Conservation (phyloP, 2,797 vertebrate genomes). For the Zenarchopterus dispar region DNA sequence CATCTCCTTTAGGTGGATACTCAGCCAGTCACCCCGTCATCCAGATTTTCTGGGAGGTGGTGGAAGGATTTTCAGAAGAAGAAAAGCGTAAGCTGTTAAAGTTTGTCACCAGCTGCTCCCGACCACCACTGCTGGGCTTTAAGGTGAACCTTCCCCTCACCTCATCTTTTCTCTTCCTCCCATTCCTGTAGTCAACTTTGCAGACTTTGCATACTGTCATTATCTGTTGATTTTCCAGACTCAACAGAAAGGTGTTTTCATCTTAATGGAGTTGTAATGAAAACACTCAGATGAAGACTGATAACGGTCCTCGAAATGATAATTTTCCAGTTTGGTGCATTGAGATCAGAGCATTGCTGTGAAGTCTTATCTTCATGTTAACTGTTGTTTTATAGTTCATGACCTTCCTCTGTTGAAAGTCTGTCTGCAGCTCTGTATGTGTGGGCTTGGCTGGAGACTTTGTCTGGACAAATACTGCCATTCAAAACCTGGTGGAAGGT, state of each 20-base stretch:
- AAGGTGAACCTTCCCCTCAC: constrained; percentile 83
- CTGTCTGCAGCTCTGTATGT: constrained; percentile 55
- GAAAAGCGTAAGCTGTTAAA: constrained; percentile 96
- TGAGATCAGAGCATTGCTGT: constrained; percentile 30
- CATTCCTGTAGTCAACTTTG: not conserved
- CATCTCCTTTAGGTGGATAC: constrained; percentile 87
- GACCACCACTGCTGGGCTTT: constrained; percentile 95
- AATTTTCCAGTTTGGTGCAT: constrained; percentile 67
- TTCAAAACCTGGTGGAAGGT: constrained; percentile 42
- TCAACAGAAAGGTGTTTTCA: constrained; percentile 34
- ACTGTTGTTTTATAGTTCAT: constrained; percentile 64
- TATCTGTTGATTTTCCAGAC: constrained; percentile 31
- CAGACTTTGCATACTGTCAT: constrained; percentile 16
- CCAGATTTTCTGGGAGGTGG: constrained; percentile 95
- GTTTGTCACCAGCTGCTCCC: constrained; percentile 98
- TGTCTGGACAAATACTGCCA: constrained; percentile 68
- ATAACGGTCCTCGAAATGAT: constrained; percentile 63
- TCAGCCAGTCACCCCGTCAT: constrained; percentile 95
- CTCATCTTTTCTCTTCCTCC: not conserved
- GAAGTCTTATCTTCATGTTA: constrained; percentile 62
- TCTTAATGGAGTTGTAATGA: constrained; percentile 70
- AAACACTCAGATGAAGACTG: constrained; percentile 51
- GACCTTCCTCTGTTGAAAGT: constrained; percentile 61
- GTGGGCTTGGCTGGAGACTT: constrained; percentile 47
- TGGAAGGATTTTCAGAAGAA: constrained; percentile 95